phyloP scores from a whole-genome alignment of 2,113 vertebrate genomes.

The Chlamydotis undulata region DNA sequence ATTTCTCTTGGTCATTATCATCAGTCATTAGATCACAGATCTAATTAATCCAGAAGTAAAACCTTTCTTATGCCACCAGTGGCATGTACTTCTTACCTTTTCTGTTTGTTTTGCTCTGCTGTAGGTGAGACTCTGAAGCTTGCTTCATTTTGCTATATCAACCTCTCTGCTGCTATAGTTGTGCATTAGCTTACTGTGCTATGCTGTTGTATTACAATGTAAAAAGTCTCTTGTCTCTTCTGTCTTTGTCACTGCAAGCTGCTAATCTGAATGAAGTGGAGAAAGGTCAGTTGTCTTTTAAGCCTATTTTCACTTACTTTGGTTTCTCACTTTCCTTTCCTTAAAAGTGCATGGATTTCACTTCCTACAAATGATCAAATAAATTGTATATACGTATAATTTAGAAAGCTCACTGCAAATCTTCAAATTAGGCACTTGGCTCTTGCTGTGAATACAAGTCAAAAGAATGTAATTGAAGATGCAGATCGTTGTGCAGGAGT shows the following conservation, averaged over 20 bases:
- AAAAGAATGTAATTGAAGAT: not conserved
- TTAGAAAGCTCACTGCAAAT: conserved; percentile 42
- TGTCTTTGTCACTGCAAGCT: conserved; percentile 90
- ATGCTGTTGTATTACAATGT: conserved; percentile 78
- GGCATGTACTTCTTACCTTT: conserved; percentile 8
- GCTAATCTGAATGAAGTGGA: conserved; percentile 99
- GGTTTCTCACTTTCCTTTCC: conserved; percentile 62
- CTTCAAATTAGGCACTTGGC: not conserved
- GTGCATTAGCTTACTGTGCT: conserved; percentile 77
- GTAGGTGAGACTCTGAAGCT: conserved; percentile 64
- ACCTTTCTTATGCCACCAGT: not conserved
- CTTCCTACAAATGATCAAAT: conserved; percentile 16
- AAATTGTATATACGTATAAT: not conserved
- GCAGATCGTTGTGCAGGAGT: not conserved
- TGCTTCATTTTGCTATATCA: conserved; percentile 56
- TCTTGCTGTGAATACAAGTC: not conserved
- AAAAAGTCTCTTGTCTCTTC: conserved; percentile 88
- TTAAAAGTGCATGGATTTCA: conserved; percentile 65
- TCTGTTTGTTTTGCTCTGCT: conserved; percentile 65
- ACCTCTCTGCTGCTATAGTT: conserved; percentile 75
- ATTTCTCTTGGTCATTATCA: conserved; percentile 41
- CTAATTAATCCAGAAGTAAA: not conserved
- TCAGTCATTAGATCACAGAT: conserved; percentile 1
- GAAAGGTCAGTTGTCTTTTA: conserved; percentile 97
- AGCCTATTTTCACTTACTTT: conserved; percentile 74